Base-by-base conservation (phyloP, 2,113 vertebrate genomes). In the Plestiodon gilberti region DNA sequence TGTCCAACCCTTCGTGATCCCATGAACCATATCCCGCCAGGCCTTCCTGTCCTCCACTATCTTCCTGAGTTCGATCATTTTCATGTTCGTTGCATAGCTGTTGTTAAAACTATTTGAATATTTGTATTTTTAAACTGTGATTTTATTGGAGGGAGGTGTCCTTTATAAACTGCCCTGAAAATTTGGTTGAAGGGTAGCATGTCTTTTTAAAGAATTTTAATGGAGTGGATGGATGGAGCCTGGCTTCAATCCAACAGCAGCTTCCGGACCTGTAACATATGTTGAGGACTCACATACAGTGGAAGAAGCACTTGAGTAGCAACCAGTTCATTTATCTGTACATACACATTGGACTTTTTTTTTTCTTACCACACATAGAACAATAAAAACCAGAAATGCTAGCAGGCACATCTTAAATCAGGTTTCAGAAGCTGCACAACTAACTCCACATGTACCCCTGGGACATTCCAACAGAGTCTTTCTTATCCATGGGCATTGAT, bases 221-320 rank as follows among this genome's bases (percentile, higher is more conserved):
- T 2, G 35, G 55, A 86, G 84, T n/a, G 20, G 13, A 83, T 8
- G 84, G 14, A 69, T 38, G 33, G 35, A 76, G 3, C 35, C 23
- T 86, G 83, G 75, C 55, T 76, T 84, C 28, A 40, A 18, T 77
- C 59, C 82, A 81, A 55, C 0, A 0, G 28, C 11, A 83, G 23
- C 71, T 67, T 89, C 82, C 90, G 69, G 71, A 88, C 52, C 35
- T 57, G 40, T 33, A 62, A 48, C 25, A 73, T 83, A 48, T 57
- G 70, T 82, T 33, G 62, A 48, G 62, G 28, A 20, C 28, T 30
- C 28, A 20, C 52, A 28, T 74, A 73, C 33, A 71, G 70, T 6
- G 35, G 43, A 8, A 71, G 67, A 76, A 76, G 28, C 74, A 55
- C n/a, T n/a, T 83, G 52, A 1, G 59, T 83, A 73, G 30, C 0